Evolutionary conservation across 2,797 vertebrate genomes (phyloP).

Genomic region (Podarcis siculus): DNA sequence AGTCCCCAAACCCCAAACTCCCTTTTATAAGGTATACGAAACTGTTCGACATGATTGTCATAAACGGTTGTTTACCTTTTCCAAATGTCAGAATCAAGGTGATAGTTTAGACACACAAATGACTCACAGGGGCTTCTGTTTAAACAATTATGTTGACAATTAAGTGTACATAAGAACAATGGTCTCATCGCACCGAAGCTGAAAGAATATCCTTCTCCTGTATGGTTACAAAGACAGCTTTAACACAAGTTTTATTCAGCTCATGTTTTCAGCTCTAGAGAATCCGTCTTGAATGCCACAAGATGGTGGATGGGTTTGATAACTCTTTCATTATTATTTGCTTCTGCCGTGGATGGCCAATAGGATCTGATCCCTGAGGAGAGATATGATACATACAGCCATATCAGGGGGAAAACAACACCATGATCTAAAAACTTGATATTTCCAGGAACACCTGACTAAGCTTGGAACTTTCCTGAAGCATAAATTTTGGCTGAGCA

Average conservation of each 20-base stretch:
- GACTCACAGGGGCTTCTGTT: constrained; percentile 11
- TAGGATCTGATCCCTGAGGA: background rate
- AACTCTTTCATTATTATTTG: background rate
- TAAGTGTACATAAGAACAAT: constrained; percentile 19
- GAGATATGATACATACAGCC: background rate
- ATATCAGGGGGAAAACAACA: background rate
- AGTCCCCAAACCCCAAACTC: constrained; percentile 12
- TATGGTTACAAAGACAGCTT: background rate
- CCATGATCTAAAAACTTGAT: background rate
- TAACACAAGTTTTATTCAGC: background rate
- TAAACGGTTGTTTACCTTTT: constrained; percentile 20
- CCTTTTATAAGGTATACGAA: background rate
- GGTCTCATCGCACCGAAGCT: background rate
- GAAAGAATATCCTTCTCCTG: background rate
- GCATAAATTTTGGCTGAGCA: no score
- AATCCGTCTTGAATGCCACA: background rate
- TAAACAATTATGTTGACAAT: constrained; percentile 25
- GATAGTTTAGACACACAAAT: constrained; percentile 4
- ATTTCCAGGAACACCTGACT: no score
- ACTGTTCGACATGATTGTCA: constrained; percentile 9
- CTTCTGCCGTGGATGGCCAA: background rate
- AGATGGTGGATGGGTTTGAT: background rate
- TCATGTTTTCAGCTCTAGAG: background rate
- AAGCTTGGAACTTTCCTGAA: no score
- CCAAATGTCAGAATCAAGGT: background rate